Evolutionary conservation across 2,113 vertebrate species (phyloP), one percentile per base, ranked within the genome.

Genomic region (Ceyx melanurus): DNA sequence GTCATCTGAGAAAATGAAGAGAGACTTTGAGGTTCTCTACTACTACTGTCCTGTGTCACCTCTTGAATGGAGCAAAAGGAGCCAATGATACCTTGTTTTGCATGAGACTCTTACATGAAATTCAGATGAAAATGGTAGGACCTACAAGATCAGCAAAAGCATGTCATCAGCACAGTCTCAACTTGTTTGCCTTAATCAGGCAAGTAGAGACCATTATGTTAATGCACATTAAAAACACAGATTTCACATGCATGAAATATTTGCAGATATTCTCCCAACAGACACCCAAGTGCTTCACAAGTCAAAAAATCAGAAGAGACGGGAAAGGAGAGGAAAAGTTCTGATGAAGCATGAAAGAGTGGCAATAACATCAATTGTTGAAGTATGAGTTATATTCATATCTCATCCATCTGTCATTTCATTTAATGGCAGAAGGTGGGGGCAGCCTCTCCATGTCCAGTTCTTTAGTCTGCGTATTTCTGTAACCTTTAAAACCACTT

Each of bases 401-500:
- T 75, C 79, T 42, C 54, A 65, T 76, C n/a, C 67, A 66, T 79
- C 72, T 94, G 90, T 45, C 90, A 72, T 87, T 96, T 90, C 71
- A 82, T 81, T 96, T 76, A 88, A 84, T 51, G 79, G 60, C 51
- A 90, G 51, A 80, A 75, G 22, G 66, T 48, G 68, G 71, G 74
- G n/a, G 80, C 68, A 90, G 78, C 17, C 60, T 25, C 23, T 83
- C n/a, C 61, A 37, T 79, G 80, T 94, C 80, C 93, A 87, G 79
- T 80, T 82, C 78, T 95, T 75, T 51, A 77, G 95, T 79, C 91
- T 89, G 80, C 86, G 90, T 95, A 94, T 96, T 97, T 96, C 95
- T 95, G 92, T 93, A 97, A 95, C 92, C 84, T 94, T 96, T 94
- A 89, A 93, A 97, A 95, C 79, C 90, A 94, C 93, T 96, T 97